Percentiles rank a stretch among this genome's conserved stretches.
Evolutionary conservation across 2,113 vertebrate species (phyloP).

Genomic region (Oenanthe oenanthe): DNA sequence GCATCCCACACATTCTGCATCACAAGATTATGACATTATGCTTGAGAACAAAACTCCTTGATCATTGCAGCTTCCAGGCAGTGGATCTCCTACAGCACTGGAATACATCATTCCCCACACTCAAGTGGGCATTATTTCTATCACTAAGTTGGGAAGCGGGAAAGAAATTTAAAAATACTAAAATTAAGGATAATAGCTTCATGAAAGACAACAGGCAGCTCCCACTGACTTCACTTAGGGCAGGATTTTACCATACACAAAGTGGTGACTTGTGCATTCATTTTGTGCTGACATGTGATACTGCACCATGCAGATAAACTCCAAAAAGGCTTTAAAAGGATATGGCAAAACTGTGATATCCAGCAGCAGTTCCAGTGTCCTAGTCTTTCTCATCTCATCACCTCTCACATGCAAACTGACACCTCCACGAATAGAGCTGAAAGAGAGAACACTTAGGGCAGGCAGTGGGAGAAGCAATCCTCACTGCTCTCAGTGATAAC

Average conservation of each 20-base stretch:
- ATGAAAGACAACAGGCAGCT: not conserved
- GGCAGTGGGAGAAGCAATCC: not conserved
- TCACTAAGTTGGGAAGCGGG: not conserved
- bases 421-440: not conserved
- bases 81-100: not conserved
- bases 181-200: not conserved
- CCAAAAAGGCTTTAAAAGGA: not conserved
- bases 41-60: not conserved
- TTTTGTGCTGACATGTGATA: not conserved
- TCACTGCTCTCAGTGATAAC: not conserved
- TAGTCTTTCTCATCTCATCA: not conserved
- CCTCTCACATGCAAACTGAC: not conserved
- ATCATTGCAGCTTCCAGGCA: not conserved
- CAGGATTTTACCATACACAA: not conserved
- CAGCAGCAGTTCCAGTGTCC: not conserved
- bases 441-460: not conserved
- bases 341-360: not conserved
- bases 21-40: not conserved
- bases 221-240: not conserved
- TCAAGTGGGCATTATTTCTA: not conserved
- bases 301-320: not conserved
- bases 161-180: not conserved
- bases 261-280: not conserved
- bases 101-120: not conserved
- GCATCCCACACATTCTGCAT: not conserved